Percentiles rank a stretch among this genome's conserved stretches.
Evolutionary conservation across 2,888 invertebrate genomes (phyloP).

Genomic region (Malthinus seriepunctatus): DNA sequence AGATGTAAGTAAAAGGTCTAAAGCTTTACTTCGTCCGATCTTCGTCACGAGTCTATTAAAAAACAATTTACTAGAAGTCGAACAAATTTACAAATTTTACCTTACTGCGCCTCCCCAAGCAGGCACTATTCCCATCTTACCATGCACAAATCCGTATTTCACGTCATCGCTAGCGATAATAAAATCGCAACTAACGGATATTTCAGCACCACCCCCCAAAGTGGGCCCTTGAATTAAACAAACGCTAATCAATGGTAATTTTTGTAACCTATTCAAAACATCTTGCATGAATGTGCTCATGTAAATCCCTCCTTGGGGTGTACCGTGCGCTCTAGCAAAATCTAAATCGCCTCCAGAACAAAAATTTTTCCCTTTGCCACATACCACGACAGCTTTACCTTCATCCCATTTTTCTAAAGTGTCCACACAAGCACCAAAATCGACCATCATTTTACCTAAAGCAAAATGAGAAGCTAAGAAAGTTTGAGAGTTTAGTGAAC

Average conservation of each 20-base stretch:
- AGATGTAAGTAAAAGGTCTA: slow-evolving; percentile 43
- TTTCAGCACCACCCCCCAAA: slow-evolving; percentile 47
- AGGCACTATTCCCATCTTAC: slow-evolving; percentile 47
- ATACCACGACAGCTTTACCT: slow-evolving; percentile 47
- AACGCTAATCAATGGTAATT: slow-evolving; percentile 43
- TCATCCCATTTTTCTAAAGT: slow-evolving; percentile 44
- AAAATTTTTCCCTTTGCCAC: slow-evolving; percentile 43
- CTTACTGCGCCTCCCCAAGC: slow-evolving; percentile 48
- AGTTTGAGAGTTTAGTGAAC: slow-evolving; percentile 23
- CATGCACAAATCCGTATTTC: slow-evolving; percentile 47
- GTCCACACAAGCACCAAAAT: slow-evolving; percentile 41
- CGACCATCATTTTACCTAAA: slow-evolving; percentile 48
- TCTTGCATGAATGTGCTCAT: slow-evolving; percentile 46
- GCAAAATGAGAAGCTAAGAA: slow-evolving; percentile 2
- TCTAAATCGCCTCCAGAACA: slow-evolving; percentile 48
- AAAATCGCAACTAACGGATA: slow-evolving; percentile 44
- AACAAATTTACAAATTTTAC: slow-evolving; percentile 27
- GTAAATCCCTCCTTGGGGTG: slow-evolving; percentile 37
- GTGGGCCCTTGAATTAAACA: slow-evolving; percentile 43
- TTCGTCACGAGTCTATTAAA: slow-evolving; percentile 42
- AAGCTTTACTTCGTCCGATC: slow-evolving; percentile 42
- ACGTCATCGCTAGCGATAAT: slow-evolving; percentile 43
- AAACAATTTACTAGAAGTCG: neutral
- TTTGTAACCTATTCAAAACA: slow-evolving; percentile 37
- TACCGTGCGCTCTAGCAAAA: slow-evolving; percentile 40